phyloP scores from a whole-genome alignment of 2,113 vertebrate species.

The Rhinichthys klamathensis region DNA sequence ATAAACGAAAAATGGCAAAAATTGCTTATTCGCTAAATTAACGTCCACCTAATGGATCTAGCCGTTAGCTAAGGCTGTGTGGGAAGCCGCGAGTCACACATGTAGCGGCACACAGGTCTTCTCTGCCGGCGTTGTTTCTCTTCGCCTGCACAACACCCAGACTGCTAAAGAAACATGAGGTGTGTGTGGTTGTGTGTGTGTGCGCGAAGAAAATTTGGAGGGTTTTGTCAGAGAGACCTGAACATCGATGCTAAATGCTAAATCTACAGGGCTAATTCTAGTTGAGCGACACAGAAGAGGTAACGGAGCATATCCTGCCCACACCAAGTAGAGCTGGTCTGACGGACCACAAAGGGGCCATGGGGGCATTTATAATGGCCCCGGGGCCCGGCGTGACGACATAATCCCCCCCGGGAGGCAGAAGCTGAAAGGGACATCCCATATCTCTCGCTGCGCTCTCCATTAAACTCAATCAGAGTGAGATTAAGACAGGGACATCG shows the following conservation, averaged over 20 bases:
- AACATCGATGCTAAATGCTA: slow-evolving; percentile 64
- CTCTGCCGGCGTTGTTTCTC: slow-evolving; percentile 64
- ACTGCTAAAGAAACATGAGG: slow-evolving; percentile 72
- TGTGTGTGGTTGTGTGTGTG: slow-evolving; percentile 58
- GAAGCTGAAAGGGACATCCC: slow-evolving; percentile 56
- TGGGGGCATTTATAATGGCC: slow-evolving; percentile 78
- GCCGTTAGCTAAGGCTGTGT: slow-evolving; percentile 37
- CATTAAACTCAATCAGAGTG: slow-evolving; percentile 8
- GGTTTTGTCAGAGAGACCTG: slow-evolving; percentile 67
- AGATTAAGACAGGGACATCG: background rate
- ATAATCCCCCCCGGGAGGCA: slow-evolving; percentile 72
- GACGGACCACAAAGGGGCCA: slow-evolving; percentile 74
- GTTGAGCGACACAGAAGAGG: slow-evolving; percentile 66
- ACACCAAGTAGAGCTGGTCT: slow-evolving; percentile 74
- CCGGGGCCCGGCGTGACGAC: slow-evolving; percentile 73
- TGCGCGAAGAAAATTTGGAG: slow-evolving; percentile 58
- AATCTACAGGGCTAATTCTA: slow-evolving; percentile 62
- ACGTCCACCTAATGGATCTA: slow-evolving; percentile 4
- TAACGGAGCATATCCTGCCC: slow-evolving; percentile 65
- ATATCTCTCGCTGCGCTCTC: slow-evolving; percentile 65
- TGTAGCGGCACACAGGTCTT: slow-evolving; percentile 52
- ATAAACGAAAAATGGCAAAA: background rate
- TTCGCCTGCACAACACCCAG: slow-evolving; percentile 67
- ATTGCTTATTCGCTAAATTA: background rate
- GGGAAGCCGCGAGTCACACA: slow-evolving; percentile 30